phyloP scores from a whole-genome alignment of 2,888 invertebrate genomes.

The Acanthoscelides obtectus region DNA sequence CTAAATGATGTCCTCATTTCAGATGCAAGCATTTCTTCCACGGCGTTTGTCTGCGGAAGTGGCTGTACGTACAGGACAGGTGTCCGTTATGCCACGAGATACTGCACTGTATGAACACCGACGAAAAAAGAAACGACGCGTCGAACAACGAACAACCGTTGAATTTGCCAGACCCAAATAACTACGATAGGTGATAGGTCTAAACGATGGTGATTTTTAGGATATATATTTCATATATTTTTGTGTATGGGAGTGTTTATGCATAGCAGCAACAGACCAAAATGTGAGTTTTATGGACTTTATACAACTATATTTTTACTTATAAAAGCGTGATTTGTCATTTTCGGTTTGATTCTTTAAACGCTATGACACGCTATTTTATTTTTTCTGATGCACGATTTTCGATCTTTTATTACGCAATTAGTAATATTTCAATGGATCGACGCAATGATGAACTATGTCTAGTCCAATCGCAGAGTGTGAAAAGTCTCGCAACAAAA shows the following conservation, averaged over 20 bases:
- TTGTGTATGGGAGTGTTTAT: slow-evolving; percentile 14
- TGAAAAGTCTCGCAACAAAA: no score
- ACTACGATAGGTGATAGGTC: slow-evolving; percentile 37
- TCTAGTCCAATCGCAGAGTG: no score
- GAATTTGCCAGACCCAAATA: slow-evolving; percentile 21
- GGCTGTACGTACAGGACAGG: slow-evolving; percentile 92
- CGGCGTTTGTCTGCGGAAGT: slow-evolving; percentile 88
- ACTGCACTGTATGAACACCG: slow-evolving; percentile 62
- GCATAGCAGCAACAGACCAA: not conserved
- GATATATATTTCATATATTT: slow-evolving; percentile 16
- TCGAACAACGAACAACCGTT: slow-evolving; percentile 36
- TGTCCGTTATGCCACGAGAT: slow-evolving; percentile 91
- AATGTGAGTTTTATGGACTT: not conserved
- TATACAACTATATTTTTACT: not conserved
- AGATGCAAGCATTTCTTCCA: slow-evolving; percentile 87
- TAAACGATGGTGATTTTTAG: slow-evolving; percentile 24
- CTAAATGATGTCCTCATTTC: not conserved
- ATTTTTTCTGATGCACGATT: no score
- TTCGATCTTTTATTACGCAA: no score
- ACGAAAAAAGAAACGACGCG: slow-evolving; percentile 27
- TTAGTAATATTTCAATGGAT: no score
- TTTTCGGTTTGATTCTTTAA: no score
- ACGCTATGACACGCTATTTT: no score
- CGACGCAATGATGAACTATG: no score
- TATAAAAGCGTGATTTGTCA: not conserved